Evolutionary conservation across 2,888 invertebrate species (phyloP).

Genomic region (Tenodera sinensis): DNA sequence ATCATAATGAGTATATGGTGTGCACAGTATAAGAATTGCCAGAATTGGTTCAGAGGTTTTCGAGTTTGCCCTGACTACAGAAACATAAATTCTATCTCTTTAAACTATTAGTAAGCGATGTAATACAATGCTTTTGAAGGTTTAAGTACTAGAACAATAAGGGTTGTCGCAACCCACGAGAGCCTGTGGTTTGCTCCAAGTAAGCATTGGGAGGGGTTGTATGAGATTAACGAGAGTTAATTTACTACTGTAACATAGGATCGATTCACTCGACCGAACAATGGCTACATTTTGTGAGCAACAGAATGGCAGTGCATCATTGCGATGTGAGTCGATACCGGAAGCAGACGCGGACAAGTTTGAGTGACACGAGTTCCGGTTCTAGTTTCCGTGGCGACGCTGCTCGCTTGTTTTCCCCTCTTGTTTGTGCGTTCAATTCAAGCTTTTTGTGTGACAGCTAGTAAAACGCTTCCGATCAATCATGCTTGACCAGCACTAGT

Average conservation of each 20-base stretch:
- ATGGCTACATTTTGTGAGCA: background rate
- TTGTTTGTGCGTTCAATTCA: background rate
- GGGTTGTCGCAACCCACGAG: too few species aligned
- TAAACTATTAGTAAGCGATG: too few species aligned
- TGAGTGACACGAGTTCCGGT: constrained; percentile 25
- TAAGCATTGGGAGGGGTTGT: background rate
- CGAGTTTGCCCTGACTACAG: too few species aligned
- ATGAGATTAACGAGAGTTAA: background rate
- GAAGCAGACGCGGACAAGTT: background rate
- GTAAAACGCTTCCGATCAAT: background rate
- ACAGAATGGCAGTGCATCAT: background rate
- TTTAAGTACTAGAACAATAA: too few species aligned
- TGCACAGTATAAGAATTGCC: too few species aligned
- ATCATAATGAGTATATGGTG: too few species aligned
- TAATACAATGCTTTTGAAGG: too few species aligned
- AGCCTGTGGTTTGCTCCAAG: background rate
- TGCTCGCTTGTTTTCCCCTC: background rate
- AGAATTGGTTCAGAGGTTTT: too few species aligned
- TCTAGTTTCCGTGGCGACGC: background rate
- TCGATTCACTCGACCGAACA: background rate
- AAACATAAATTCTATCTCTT: too few species aligned
- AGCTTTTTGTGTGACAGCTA: background rate
- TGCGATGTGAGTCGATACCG: background rate
- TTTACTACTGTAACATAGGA: background rate
- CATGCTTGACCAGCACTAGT: background rate